Conservation (phyloP, 1,140 invertebrate genomes). For the Calephelis virginiensis region DNA sequence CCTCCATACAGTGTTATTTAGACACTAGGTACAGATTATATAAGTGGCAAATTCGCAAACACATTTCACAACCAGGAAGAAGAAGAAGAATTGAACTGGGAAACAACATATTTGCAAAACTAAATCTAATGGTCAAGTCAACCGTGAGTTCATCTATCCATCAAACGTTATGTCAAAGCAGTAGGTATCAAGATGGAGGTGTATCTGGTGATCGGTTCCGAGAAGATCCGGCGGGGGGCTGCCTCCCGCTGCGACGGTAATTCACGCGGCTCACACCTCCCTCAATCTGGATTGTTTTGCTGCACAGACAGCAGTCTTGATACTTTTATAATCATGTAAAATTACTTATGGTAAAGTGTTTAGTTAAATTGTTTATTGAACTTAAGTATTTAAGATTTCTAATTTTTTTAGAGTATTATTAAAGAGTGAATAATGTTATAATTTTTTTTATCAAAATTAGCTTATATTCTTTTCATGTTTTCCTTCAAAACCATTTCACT, state of each 20-base stretch:
- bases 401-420: too few relatives aligned
- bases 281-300: conserved; percentile 32
- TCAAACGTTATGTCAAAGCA: conserved; percentile 31
- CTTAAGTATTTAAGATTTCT: too few relatives aligned
- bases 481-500: too few relatives aligned
- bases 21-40: too few relatives aligned
- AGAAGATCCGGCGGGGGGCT: conserved; percentile 34
- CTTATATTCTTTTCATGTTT: too few relatives aligned
- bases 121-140: conserved; percentile 1
- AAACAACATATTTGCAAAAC: not conserved
- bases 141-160: conserved; percentile 16
- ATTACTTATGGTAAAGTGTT: not conserved
- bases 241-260: conserved; percentile 48
- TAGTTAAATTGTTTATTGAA: too few relatives aligned
- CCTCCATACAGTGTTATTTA: too few relatives aligned
- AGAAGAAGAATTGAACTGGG: not conserved
- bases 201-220: conserved; percentile 36
- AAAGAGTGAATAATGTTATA: too few relatives aligned
- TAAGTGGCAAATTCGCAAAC: too few relatives aligned
- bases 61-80: too few relatives aligned
- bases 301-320: conserved; percentile 33
- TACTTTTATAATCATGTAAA: conserved; percentile 33
- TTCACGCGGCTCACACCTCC: conserved; percentile 53
- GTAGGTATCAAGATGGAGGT: conserved; percentile 36
- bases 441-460: too few relatives aligned